A percentile compares a stretch with the other conserved stretches of the same genome.
phyloP scores from a whole-genome alignment of 2,888 invertebrate species.

The Sussaba pulchella region DNA sequence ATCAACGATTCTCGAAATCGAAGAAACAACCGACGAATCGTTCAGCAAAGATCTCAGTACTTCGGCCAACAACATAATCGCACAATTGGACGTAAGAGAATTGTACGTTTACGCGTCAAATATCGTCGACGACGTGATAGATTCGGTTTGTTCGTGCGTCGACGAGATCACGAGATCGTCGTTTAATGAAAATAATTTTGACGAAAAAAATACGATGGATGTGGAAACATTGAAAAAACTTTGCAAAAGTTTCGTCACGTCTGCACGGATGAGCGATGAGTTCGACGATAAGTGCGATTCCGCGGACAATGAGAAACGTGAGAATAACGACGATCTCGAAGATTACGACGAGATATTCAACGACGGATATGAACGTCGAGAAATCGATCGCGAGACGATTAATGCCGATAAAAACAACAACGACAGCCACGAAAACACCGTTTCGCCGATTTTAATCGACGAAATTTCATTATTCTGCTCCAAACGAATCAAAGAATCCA shows the following conservation, averaged over 20 bases:
- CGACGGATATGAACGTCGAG: constrained; percentile 8
- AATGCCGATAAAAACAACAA: constrained; percentile 34
- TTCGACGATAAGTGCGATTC: constrained; percentile 11
- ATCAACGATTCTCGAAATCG: constrained; percentile 71
- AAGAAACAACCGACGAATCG: constrained; percentile 73
- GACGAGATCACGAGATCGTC: constrained; percentile 5
- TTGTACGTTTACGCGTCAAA: constrained; percentile 68
- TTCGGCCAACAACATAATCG: constrained; percentile 79
- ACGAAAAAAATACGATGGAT: neutral
- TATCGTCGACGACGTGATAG: constrained; percentile 74
- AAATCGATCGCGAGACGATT: constrained; percentile 33
- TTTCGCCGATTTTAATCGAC: too few species aligned
- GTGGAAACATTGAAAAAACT: neutral
- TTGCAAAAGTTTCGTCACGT: neutral
- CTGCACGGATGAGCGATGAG: neutral
- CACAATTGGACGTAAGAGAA: constrained; percentile 75
- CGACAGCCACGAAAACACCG: constrained; percentile 60
- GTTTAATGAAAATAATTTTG: neutral
- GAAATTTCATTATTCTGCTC: constrained; percentile 75
- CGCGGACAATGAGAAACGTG: constrained; percentile 30
- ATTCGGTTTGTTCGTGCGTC: constrained; percentile 66
- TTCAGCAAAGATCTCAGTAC: constrained; percentile 78
- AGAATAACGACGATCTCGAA: constrained; percentile 11
- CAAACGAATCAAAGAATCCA: constrained; percentile 71
- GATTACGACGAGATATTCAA: neutral